phyloP scores from a whole-genome alignment of 1,140 invertebrate genomes.

The Tetranychus urticae region DNA sequence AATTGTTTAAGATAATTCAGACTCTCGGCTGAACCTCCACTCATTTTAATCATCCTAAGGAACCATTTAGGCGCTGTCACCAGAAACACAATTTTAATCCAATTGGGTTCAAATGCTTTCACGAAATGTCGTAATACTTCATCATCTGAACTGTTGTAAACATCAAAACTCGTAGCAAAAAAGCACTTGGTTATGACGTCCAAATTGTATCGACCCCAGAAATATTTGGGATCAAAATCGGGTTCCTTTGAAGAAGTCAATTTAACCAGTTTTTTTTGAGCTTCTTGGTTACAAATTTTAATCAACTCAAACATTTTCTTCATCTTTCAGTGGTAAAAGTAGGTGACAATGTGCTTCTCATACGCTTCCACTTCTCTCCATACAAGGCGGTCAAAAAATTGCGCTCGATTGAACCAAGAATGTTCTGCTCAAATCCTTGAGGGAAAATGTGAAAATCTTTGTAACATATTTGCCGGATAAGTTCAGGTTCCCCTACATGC shows the following conservation, averaged over 20 bases:
- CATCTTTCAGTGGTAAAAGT: slow-evolving; percentile 31
- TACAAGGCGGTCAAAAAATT: background rate
- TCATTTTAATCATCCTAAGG: background rate
- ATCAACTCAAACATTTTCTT: slow-evolving; percentile 25
- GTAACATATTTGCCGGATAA: slow-evolving; percentile 8
- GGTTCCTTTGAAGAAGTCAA: background rate
- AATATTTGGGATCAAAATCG: background rate
- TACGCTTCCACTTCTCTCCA: slow-evolving; percentile 26
- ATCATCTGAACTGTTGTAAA: slow-evolving; percentile 22
- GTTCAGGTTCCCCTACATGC: slow-evolving; percentile 8
- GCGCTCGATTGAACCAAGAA: background rate
- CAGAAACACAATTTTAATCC: background rate
- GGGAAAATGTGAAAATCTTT: slow-evolving; percentile 10
- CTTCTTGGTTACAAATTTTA: background rate
- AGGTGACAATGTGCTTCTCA: slow-evolving; percentile 28
- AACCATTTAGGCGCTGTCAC: background rate
- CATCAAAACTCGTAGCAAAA: slow-evolving; percentile 28
- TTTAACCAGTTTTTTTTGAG: background rate
- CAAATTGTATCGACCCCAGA: slow-evolving; percentile 24
- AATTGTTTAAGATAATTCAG: background rate
- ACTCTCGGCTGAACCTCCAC: background rate
- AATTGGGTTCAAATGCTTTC: background rate
- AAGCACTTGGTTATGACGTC: slow-evolving; percentile 33
- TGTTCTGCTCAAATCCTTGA: background rate
- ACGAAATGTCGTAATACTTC: slow-evolving; percentile 6